Evolutionary conservation across 2,113 vertebrate species (phyloP), one percentile per base, ranked within the genome.

Genomic region (Semnornis frantzii): DNA sequence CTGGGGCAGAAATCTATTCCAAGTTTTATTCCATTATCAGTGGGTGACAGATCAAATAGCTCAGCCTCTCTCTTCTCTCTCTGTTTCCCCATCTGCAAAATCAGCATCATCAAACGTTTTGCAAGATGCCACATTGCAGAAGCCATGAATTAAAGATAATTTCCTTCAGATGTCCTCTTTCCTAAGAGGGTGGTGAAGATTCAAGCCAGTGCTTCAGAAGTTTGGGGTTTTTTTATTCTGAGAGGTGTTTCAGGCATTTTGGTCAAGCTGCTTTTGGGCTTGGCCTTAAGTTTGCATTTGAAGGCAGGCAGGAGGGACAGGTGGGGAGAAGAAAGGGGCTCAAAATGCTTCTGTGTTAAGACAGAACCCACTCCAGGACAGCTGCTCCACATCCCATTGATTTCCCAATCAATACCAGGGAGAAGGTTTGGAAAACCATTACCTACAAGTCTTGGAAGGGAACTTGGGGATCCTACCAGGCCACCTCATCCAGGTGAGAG

Each of bases 301-400:
- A 15, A 39, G 20, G 11, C 68, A 34, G 12, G 39, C 68, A 19
- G 54, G 25, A 62, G 27, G 39, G 20, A 27, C 55, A 62, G 8
- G 9, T 9, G 34, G 8, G 30, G 30, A 78, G 20, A 16, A 25
- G 3, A 48, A 75, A 86, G 42, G 9, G 5, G 8, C 1, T 59
- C 14, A 80, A 80, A 79, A 60, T 12, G 3, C 14, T 73, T 57
- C 65, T 8, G n/a, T 81, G 28, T n/a, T 11, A 83, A 77, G 60
- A 27, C 21, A 42, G 4, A 5, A 33, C n/a, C 15, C 0, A 0
- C 31, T 19, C 1, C 0, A 65, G 24, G 50, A 33, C 8, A 9
- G 44, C 50, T 65, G 37, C 23, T 77, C 17, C 28, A 16, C 34
- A 19, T 4, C 30, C 18, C 30, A 2, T 30, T 10, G 27, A 24